These are phyloP conservation scores for Cyclura pinguis DNA, from an alignment of 2,797 vertebrate species.

Conservation along the genomic window DNA sequence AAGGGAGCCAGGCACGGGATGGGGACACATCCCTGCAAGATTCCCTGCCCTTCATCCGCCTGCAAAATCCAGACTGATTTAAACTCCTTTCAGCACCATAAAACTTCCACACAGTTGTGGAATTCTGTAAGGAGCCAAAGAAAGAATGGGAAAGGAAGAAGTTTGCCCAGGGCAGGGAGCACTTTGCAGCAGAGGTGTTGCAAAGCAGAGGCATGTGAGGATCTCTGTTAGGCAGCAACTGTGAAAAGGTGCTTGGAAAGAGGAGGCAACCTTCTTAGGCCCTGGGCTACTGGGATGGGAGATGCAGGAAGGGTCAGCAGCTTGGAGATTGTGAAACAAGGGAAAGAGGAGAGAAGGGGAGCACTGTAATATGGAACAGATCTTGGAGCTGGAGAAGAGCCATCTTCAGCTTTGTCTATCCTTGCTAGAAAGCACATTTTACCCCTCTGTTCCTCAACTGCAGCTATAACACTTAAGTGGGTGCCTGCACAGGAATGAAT, in stretches of 20 bases:
- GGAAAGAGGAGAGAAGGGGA: conserved; percentile 35
- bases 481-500: conserved; percentile 70
- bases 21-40: conserved; percentile 30
- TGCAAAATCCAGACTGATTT: conserved; percentile 25
- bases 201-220: conserved; percentile 52
- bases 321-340: conserved; percentile 22
- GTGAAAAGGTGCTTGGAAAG: conserved; percentile 21
- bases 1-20: conserved; percentile 41
- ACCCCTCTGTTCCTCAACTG: conserved; percentile 64
- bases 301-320: conserved; percentile 25
- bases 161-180: conserved; percentile 26
- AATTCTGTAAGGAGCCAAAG: conserved; percentile 28
- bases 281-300: neutral
- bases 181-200: conserved; percentile 34
- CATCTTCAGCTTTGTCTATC: conserved; percentile 41
- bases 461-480: conserved; percentile 61
- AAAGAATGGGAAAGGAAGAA: conserved; percentile 58
- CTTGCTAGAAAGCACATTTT: conserved; percentile 55
- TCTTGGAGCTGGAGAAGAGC: conserved; percentile 47
- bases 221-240: conserved; percentile 65
- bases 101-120: conserved; percentile 4
- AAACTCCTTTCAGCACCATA: conserved; percentile 43
- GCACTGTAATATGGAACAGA: conserved; percentile 32
- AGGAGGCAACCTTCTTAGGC: conserved; percentile 24
- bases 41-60: conserved; percentile 43